Evolutionary conservation across 2,797 vertebrate species (phyloP).

Genomic region (Poecilia wingei): DNA sequence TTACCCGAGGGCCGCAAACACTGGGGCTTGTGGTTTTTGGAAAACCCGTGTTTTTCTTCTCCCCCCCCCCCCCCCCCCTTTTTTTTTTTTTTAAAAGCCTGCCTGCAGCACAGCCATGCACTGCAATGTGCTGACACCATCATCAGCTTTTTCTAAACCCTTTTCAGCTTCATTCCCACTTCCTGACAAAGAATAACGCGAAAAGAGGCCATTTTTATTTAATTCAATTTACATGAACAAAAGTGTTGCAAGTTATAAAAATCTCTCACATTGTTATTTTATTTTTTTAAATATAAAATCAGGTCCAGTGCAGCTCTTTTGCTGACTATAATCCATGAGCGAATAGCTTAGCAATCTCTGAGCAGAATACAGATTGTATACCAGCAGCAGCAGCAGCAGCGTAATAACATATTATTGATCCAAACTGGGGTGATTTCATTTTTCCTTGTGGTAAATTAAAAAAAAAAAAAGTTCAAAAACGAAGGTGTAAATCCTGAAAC

Average conservation of each 20-base stretch:
- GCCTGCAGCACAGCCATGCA: constrained; percentile 70
- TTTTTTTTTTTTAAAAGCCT: constrained; percentile 63
- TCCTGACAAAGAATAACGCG: constrained; percentile 36
- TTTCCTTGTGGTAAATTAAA: constrained; percentile 37
- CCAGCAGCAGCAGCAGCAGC: constrained; percentile 37
- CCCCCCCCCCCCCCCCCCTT: fast-evolving
- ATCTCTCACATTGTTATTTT: constrained; percentile 4
- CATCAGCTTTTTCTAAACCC: constrained; percentile 70
- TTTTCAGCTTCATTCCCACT: constrained; percentile 52
- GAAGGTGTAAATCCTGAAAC: constrained; percentile 22
- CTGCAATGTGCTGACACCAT: constrained; percentile 79
- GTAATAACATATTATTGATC: constrained; percentile 68
- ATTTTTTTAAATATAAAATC: background rate
- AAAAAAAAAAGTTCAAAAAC: constrained; percentile 21
- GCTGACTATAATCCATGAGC: constrained; percentile 55
- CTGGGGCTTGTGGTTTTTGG: too few species aligned
- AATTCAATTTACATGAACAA: constrained; percentile 30
- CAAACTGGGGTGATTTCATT: constrained; percentile 55
- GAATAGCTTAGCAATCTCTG: constrained; percentile 45
- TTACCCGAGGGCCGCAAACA: too few species aligned
- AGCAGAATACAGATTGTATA: constrained; percentile 62
- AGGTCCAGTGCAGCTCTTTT: constrained; percentile 24
- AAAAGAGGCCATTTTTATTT: constrained; percentile 20
- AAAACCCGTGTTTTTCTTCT: too few species aligned
- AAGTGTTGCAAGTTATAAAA: constrained; percentile 17